Conservation (phyloP, 2,888 invertebrate genomes). For the Agonopterix heracliana region DNA sequence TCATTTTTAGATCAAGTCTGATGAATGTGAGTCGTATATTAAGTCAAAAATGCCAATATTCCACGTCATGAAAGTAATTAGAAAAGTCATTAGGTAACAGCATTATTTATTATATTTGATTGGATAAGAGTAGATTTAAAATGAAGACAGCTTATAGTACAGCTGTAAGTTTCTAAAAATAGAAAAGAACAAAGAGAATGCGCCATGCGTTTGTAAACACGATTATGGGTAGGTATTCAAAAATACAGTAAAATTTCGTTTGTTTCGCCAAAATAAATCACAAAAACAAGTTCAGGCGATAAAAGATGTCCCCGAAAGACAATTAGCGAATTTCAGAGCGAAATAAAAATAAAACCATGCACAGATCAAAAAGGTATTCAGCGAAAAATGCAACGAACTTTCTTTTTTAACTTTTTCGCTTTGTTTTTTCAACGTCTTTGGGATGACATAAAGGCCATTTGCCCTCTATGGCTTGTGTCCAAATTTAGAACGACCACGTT, state of each 20-base stretch:
- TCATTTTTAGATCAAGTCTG: too few species aligned
- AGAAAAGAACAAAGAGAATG: neutral
- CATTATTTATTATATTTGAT: too few species aligned
- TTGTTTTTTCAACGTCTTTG: conserved; percentile 46
- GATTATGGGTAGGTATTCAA: neutral
- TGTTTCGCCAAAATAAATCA: neutral
- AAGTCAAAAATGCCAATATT: too few species aligned
- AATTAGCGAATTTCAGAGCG: conserved; percentile 5
- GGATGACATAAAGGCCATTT: conserved; percentile 55
- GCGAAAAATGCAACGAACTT: conserved; percentile 12
- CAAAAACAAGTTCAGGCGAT: neutral
- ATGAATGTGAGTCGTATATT: too few species aligned
- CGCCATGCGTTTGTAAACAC: neutral
- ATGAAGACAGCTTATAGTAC: neutral
- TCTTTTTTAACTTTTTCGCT: conserved; percentile 16
- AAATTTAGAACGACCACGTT: conserved; percentile 18
- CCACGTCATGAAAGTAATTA: too few species aligned
- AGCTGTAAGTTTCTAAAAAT: neutral
- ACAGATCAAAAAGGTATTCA: conserved; percentile 6
- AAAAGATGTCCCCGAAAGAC: neutral
- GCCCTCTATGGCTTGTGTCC: conserved; percentile 46
- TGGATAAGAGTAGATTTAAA: too few species aligned
- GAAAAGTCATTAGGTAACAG: too few species aligned
- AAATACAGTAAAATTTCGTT: neutral
- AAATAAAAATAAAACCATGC: conserved; percentile 4